Evolutionary conservation across 2,888 invertebrate genomes (phyloP).

Genomic region (Dryadula phaetusa): DNA sequence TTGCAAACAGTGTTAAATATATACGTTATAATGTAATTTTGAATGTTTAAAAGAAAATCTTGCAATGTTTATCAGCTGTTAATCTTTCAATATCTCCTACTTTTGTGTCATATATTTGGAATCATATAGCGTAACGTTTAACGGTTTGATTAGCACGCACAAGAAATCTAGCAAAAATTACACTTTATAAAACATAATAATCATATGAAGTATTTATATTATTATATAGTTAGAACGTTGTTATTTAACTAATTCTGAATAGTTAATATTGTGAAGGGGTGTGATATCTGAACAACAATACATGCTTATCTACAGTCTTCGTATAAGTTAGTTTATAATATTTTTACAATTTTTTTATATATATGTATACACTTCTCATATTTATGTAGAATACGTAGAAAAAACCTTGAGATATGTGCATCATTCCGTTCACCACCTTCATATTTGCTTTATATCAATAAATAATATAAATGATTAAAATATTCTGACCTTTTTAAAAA

Average conservation of each 20-base stretch:
- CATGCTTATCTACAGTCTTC: background rate
- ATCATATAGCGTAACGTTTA: slow-evolving; percentile 22
- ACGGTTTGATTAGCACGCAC: slow-evolving; percentile 15
- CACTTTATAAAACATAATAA: slow-evolving; percentile 2
- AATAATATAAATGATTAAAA: background rate
- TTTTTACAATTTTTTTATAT: too few relatives aligned
- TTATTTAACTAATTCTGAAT: background rate
- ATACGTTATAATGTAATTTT: slow-evolving; percentile 37
- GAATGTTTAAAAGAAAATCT: slow-evolving; percentile 29
- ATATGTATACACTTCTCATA: too few relatives aligned
- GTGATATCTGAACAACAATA: background rate
- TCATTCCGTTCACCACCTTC: slow-evolving; percentile 8
- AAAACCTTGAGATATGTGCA: background rate
- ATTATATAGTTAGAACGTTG: background rate
- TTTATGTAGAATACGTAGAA: background rate
- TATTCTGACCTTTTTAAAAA: slow-evolving; percentile 3
- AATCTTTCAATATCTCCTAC: slow-evolving; percentile 26
- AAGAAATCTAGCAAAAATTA: slow-evolving; percentile 14
- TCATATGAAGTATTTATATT: background rate
- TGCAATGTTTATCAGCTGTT: slow-evolving; percentile 28
- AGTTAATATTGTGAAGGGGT: background rate
- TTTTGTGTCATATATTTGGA: slow-evolving; percentile 36
- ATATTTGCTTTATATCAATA: background rate
- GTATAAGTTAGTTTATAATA: too few relatives aligned
- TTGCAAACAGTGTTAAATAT: slow-evolving; percentile 54